Evolutionary conservation across 2,797 vertebrate genomes (phyloP).

Genomic region (Anolis apletophallus): DNA sequence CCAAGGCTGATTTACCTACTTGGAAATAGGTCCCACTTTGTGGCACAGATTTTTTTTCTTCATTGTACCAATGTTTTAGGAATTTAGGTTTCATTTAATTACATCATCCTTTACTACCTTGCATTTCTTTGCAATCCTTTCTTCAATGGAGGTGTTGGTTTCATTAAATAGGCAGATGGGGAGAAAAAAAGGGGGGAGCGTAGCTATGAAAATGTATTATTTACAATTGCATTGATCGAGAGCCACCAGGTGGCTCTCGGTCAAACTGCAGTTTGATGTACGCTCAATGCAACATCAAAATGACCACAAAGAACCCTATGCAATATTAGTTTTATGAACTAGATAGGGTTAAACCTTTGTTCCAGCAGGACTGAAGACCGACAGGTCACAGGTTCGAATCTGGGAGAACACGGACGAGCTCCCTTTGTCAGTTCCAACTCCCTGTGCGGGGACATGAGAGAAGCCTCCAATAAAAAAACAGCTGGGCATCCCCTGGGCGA

Average conservation of each 20-base stretch:
- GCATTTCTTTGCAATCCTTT: neutral
- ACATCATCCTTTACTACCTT: neutral
- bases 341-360: too few relatives aligned
- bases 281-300: neutral
- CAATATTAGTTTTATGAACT: too few relatives aligned
- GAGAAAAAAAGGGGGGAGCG: neutral
- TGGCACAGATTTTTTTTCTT: too few relatives aligned
- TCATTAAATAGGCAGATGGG: neutral
- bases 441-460: too few relatives aligned
- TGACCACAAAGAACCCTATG: neutral
- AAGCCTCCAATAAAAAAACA: too few relatives aligned
- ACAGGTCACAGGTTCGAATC: too few relatives aligned
- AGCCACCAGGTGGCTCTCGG: neutral
- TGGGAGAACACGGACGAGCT: too few relatives aligned
- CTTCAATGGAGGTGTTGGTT: neutral
- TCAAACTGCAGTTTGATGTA: neutral
- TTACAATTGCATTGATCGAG: neutral
- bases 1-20: too few relatives aligned
- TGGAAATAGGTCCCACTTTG: too few relatives aligned
- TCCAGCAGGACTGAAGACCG: too few relatives aligned
- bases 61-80: neutral
- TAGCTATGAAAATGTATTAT: neutral
- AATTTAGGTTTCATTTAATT: neutral
- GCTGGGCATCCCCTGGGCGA: too few relatives aligned
- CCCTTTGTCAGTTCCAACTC: too few relatives aligned